Percentiles rank a stretch among this genome's conserved stretches.
These are phyloP conservation scores for Vulpes lagopus DNA, from an alignment of 2,113 vertebrate species.

Conservation along the genomic window DNA sequence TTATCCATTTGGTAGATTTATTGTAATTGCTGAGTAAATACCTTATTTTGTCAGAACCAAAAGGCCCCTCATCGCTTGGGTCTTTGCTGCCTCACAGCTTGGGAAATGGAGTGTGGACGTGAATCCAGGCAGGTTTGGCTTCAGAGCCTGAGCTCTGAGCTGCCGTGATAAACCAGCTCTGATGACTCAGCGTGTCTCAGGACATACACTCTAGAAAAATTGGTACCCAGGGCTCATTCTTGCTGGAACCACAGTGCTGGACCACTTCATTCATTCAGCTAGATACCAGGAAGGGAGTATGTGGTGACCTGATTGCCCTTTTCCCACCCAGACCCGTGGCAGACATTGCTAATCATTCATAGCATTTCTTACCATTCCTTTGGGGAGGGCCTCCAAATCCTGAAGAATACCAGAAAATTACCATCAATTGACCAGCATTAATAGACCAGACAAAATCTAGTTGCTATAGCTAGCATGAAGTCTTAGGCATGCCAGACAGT, in stretches of 20 bases:
- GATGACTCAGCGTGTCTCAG: background rate
- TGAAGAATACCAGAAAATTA: background rate
- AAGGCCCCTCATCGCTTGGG: conserved; percentile 24
- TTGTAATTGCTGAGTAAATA: conserved; percentile 9
- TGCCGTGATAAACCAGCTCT: background rate
- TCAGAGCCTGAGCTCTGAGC: background rate
- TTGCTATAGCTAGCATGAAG: background rate
- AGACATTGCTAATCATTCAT: background rate
- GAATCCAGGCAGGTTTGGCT: background rate
- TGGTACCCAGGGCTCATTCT: background rate
- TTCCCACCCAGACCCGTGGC: background rate
- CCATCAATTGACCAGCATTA: too few relatives aligned
- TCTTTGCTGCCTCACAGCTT: background rate
- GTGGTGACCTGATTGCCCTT: background rate
- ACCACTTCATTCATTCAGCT: background rate
- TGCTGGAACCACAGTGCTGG: background rate
- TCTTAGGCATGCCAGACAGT: background rate
- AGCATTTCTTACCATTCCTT: background rate
- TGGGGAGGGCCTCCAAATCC: background rate
- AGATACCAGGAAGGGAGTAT: background rate
- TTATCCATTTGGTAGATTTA: conserved; percentile 61
- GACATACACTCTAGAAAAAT: background rate
- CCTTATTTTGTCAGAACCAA: conserved; percentile 56
- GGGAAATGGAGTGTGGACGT: background rate
- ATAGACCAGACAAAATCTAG: background rate